Conservation (phyloP, 1,140 invertebrate species). For the Temnothorax nylanderi region DNA sequence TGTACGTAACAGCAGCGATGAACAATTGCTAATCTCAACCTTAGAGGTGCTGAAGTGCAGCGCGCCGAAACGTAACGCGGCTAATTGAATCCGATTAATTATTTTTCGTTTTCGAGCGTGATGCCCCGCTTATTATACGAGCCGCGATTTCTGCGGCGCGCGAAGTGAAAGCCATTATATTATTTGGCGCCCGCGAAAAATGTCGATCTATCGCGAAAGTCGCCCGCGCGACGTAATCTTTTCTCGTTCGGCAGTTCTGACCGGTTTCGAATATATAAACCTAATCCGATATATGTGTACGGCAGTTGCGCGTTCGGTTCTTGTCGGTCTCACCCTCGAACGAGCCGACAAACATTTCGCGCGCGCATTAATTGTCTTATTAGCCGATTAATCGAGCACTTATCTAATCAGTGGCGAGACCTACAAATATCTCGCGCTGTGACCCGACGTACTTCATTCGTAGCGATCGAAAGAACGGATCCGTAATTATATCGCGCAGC, state of each 20-base stretch:
- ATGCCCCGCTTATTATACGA: constrained; percentile 56
- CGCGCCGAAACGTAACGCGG: constrained; percentile 23
- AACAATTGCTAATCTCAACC: constrained; percentile 27
- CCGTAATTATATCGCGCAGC: constrained; percentile 33
- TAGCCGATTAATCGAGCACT: constrained; percentile 15
- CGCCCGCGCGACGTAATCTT: constrained; percentile 77
- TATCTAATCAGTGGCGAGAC: constrained; percentile 14
- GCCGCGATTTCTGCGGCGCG: constrained; percentile 58
- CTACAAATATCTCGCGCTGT: neutral
- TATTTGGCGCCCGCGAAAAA: constrained; percentile 78
- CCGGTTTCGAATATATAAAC: constrained; percentile 82
- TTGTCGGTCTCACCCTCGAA: constrained; percentile 72
- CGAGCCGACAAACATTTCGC: neutral
- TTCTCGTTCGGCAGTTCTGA: constrained; percentile 76
- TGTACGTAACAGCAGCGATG: neutral
- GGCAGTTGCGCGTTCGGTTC: constrained; percentile 43
- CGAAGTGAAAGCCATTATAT: constrained; percentile 85
- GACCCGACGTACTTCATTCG: neutral
- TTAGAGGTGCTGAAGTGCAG: constrained; percentile 18
- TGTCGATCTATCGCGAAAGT: constrained; percentile 79
- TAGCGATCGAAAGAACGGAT: neutral
- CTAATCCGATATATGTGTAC: neutral
- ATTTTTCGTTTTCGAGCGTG: constrained; percentile 1
- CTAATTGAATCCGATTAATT: constrained; percentile 66
- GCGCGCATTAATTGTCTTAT: constrained; percentile 23